Evolutionary conservation across 2,797 vertebrate species (phyloP), one percentile per base, ranked within the genome.

Genomic region (Myripristis murdjan): DNA sequence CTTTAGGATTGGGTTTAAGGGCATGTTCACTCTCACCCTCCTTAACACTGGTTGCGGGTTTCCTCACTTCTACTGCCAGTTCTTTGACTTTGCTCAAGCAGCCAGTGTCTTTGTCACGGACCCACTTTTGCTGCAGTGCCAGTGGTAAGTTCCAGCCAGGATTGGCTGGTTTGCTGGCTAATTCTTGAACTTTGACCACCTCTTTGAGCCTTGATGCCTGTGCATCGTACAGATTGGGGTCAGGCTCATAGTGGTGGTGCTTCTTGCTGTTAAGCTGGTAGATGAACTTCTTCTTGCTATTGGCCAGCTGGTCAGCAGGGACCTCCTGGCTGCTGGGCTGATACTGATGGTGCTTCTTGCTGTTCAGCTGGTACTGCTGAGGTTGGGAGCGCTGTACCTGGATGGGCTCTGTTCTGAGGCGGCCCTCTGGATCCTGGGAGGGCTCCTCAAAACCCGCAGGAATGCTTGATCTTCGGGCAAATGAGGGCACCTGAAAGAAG

Each of bases 301-400:
- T 96, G 2, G 89, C 84, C 0, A 95, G 95, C 56, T 95, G 96
- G 74, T 98, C 97, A 31, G 94, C 78, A 0, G 94, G 77, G 33
- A 95, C 89, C 73, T 99, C 97, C 85, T 96, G 96, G 88, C 91
- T 92, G 35, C 94, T 96, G 24, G 98, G 97, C 89, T 97, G 97
- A 93, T 99, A 99, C 88, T 97, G 98, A 82, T 99, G 98, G 83
- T 99, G 97, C 89, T 98, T 99, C 86, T 98, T 99, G 93, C 98
- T 98, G 92, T 99, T 98, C 37, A 99, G 96, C 73, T 99, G 97
- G 60, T 99, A 99, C 72, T 99, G 98, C 66, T 98, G 97, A 51
- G 95, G 95, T 82, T 96, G 97, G 64, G 95, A 90, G 35, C 97
- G 96, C 70, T 95, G 94, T 0, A 93, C 90, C 8, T 93, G 89